These are phyloP conservation scores for Margarornis squamiger DNA, from an alignment of 2,797 vertebrate species.

Conservation along the genomic window DNA sequence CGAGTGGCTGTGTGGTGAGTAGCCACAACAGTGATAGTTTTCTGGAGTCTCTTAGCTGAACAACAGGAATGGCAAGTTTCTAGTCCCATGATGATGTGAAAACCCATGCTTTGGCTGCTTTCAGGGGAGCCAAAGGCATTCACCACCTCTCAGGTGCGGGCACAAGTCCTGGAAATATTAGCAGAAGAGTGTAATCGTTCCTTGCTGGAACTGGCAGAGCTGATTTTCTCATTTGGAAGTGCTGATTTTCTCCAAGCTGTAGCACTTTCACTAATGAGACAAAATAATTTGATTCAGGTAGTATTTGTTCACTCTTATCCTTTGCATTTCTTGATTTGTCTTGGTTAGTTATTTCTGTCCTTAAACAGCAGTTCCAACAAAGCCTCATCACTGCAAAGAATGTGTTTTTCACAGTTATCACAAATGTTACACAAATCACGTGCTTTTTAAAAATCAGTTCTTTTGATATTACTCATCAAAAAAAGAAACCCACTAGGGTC, in stretches of 20 bases:
- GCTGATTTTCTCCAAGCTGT: not conserved
- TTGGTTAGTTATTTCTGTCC: not conserved
- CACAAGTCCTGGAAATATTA: not conserved
- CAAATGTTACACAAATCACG: not conserved
- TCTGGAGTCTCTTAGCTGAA: not conserved
- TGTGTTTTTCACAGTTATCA: not conserved
- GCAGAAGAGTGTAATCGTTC: not conserved
- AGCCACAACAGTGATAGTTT: not conserved
- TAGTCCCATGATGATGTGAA: accelerated
- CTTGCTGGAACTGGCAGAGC: not conserved
- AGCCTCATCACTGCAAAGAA: not conserved
- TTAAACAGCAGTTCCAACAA: not conserved
- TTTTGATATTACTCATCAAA: not conserved
- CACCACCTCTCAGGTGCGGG: not conserved
- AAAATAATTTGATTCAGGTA: not conserved
- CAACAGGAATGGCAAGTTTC: not conserved
- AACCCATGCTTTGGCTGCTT: not conserved
- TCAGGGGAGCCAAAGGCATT: not conserved
- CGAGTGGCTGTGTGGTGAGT: not conserved
- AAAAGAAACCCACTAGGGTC: not conserved
- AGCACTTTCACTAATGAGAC: not conserved
- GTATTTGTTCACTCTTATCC: not conserved
- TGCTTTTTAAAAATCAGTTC: not conserved
- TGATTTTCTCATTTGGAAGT: not conserved
- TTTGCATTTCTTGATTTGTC: not conserved